Evolutionary conservation across 2,113 vertebrate species (phyloP).

Genomic region (Eurypyga helias): DNA sequence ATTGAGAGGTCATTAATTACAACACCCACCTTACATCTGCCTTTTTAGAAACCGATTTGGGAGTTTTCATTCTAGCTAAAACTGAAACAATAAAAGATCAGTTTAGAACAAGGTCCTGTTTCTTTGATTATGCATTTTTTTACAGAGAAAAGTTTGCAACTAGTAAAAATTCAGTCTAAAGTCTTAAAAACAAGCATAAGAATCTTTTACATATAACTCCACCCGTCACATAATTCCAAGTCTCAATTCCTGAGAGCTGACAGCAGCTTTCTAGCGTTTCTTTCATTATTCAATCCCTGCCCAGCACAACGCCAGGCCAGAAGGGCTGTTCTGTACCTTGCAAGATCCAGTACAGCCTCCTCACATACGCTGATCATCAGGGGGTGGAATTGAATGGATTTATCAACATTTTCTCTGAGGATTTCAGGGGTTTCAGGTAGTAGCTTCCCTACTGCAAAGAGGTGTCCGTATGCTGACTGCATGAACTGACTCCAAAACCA

Average conservation of each 20-base stretch:
- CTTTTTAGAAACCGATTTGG: neutral
- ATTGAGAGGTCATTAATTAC: neutral
- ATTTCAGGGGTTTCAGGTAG: neutral
- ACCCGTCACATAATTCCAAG: neutral
- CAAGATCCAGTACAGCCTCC: neutral
- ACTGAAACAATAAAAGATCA: conserved; percentile 52
- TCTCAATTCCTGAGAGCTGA: neutral
- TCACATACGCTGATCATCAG: rapidly evolving
- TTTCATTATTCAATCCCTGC: neutral
- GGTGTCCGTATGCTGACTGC: neutral
- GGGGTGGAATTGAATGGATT: neutral
- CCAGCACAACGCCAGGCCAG: neutral
- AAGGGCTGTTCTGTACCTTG: neutral
- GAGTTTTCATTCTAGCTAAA: conserved; percentile 44
- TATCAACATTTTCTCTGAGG: neutral
- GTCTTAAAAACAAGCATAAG: neutral
- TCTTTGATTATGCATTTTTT: neutral
- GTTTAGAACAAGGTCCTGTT: neutral
- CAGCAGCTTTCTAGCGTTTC: neutral
- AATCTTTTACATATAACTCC: neutral
- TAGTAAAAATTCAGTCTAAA: neutral
- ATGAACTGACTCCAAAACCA: neutral
- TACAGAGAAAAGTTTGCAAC: neutral
- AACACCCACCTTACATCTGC: conserved; percentile 9
- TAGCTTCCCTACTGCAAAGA: neutral